phyloP scores from a whole-genome alignment of 2,797 vertebrate species.

The Rhinichthys osculus region DNA sequence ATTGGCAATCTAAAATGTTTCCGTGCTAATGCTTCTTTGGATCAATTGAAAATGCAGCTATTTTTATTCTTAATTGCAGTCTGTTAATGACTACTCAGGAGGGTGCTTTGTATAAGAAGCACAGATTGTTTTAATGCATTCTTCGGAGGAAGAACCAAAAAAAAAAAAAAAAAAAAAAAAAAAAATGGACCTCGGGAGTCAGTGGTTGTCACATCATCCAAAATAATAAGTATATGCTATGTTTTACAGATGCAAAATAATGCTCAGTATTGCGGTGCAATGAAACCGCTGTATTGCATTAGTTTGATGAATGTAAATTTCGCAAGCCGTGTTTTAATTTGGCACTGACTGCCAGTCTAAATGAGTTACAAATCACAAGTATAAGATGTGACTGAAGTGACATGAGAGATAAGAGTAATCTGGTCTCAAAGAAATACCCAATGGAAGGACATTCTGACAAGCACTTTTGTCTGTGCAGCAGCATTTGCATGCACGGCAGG shows the following conservation, averaged over 20 bases:
- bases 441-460: slow-evolving; percentile 56
- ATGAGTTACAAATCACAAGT: slow-evolving; percentile 54
- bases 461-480: slow-evolving; percentile 52
- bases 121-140: neutral
- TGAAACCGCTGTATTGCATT: slow-evolving; percentile 38
- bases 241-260: slow-evolving; percentile 3
- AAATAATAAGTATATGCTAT: neutral
- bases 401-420: slow-evolving; percentile 60
- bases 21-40: slow-evolving; percentile 16
- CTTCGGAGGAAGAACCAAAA: neutral
- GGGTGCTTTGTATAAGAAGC: neutral
- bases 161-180: neutral
- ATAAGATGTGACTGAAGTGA: slow-evolving; percentile 56
- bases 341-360: slow-evolving; percentile 50
- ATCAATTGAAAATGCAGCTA: neutral
- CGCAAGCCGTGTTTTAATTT: slow-evolving; percentile 61
- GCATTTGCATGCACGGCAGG: slow-evolving; percentile 50
- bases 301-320: slow-evolving; percentile 56
- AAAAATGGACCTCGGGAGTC: neutral
- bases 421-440: slow-evolving; percentile 57
- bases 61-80: neutral
- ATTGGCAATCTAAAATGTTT: slow-evolving; percentile 6
- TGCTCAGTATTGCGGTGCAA: neutral
- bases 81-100: slow-evolving; percentile 5
- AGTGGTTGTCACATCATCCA: slow-evolving; percentile 2